Conservation (phyloP, 2,888 invertebrate species). For the Hanleya hanleyi region DNA sequence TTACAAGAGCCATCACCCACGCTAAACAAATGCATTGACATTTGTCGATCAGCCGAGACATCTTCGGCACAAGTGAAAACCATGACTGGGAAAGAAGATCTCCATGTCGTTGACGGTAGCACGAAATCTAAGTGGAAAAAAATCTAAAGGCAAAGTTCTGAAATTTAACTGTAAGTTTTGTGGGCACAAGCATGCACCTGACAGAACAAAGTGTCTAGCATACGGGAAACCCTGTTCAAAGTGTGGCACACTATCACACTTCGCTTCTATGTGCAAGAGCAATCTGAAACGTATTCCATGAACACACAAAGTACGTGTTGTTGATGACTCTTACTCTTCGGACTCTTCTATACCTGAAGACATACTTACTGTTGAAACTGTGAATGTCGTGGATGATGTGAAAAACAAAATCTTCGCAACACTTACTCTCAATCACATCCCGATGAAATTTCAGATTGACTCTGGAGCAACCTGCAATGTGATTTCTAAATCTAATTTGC, state of each 20-base stretch:
- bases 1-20: no score
- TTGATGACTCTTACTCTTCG: background rate
- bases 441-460: no score
- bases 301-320: background rate
- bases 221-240: background rate
- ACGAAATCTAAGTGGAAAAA: background rate
- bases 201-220: background rate
- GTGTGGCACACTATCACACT: background rate
- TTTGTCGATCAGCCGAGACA: background rate
- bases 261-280: background rate
- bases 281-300: background rate
- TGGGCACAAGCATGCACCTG: background rate
- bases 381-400: background rate
- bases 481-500: no score
- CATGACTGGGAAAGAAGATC: background rate
- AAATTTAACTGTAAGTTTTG: background rate
- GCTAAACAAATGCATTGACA: background rate
- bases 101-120: background rate
- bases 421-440: no score
- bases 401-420: no score
- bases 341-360: background rate
- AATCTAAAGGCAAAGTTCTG: background rate
- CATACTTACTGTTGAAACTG: background rate
- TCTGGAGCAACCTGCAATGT: no score
- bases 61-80: background rate